These are phyloP conservation scores for Schizopygopsis malacanthus DNA, from an alignment of 2,797 vertebrate genomes.

Conservation along the genomic window DNA sequence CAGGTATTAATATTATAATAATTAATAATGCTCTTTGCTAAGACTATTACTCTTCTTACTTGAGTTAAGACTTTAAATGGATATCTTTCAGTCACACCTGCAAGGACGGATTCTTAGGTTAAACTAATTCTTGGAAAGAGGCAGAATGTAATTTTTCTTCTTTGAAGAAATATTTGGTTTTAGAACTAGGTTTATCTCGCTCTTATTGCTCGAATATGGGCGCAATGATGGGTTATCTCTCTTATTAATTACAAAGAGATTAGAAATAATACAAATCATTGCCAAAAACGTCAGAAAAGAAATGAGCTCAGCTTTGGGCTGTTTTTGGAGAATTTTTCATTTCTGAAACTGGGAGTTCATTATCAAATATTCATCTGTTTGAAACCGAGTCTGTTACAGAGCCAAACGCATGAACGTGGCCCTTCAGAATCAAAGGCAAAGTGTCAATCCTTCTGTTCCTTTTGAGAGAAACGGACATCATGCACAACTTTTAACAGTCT, in stretches of 20 bases:
- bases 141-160: background rate
- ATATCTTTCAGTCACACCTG: background rate
- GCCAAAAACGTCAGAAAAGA: background rate
- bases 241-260: background rate
- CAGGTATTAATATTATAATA: constrained; percentile 74
- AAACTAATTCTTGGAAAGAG: background rate
- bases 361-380: background rate
- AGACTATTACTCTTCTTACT: background rate
- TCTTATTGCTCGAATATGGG: constrained; percentile 6
- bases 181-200: background rate
- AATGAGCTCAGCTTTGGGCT: background rate
- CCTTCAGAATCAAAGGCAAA: background rate
- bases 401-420: background rate
- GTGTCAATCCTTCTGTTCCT: background rate
- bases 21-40: background rate
- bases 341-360: background rate
- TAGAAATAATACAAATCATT: background rate
- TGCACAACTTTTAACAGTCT: background rate
- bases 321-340: background rate
- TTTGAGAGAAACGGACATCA: background rate
- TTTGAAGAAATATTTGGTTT: background rate
- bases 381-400: background rate
- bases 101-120: background rate
- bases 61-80: background rate
- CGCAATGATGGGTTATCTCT: background rate